phyloP scores from a whole-genome alignment of 2,797 vertebrate species.

The Sebastes nivosus region DNA sequence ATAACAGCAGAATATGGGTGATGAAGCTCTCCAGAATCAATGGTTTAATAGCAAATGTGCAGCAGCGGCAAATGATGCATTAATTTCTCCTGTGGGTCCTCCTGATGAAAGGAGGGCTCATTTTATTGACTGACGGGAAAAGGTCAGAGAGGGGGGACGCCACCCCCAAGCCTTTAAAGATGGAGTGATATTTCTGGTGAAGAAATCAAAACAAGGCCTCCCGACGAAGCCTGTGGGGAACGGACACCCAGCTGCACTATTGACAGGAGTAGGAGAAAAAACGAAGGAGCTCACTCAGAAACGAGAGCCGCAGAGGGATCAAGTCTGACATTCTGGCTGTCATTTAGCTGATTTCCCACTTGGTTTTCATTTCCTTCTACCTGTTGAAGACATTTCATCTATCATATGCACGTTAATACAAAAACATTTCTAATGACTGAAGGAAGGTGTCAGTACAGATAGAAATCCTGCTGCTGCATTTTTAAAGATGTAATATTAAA shows the following conservation, averaged over 20 bases:
- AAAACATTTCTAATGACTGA: conserved; percentile 22
- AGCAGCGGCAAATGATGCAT: conserved; percentile 42
- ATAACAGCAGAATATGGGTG: not conserved
- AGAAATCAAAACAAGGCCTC: conserved; percentile 69
- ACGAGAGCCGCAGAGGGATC: conserved; percentile 37
- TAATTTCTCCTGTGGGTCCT: conserved; percentile 28
- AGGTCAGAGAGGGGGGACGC: conserved; percentile 63
- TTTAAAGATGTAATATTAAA: conserved; percentile 9
- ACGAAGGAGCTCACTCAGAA: conserved; percentile 6
- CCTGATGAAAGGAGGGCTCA: conserved; percentile 51
- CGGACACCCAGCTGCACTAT: conserved; percentile 41
- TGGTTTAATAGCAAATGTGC: conserved; percentile 35
- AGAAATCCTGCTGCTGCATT: not conserved
- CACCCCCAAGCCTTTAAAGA: conserved; percentile 42
- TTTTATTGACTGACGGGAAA: conserved; percentile 69
- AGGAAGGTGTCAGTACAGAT: not conserved
- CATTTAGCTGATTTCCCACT: conserved; percentile 48
- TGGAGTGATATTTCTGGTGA: conserved; percentile 64
- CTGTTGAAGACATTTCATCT: conserved; percentile 30
- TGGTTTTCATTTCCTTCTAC: conserved; percentile 15
- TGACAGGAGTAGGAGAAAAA: conserved; percentile 34
- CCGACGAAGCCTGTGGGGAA: conserved; percentile 52
- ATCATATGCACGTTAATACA: conserved; percentile 1
- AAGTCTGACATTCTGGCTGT: conserved; percentile 48
- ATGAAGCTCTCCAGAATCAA: conserved; percentile 5